Conservation (phyloP, 1,140 invertebrate genomes). For the Drosophila nigrodunni region DNA sequence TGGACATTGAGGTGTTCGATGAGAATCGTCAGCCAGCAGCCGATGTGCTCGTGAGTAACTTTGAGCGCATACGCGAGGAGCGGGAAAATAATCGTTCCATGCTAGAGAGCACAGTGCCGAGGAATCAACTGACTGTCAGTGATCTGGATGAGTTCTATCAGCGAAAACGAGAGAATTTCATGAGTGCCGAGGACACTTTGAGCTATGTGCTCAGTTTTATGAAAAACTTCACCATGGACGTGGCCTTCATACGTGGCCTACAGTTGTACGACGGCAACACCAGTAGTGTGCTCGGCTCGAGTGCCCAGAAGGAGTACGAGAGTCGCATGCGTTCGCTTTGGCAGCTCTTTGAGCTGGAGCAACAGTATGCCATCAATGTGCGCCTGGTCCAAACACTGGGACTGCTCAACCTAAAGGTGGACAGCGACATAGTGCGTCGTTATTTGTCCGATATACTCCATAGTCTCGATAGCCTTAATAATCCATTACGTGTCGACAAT, state of each 20-base stretch:
- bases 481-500: background rate
- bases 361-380: slow-evolving; percentile 64
- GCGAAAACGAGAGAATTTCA: slow-evolving; percentile 54
- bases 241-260: slow-evolving; percentile 72
- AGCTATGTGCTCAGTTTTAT: slow-evolving; percentile 67
- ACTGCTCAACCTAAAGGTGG: slow-evolving; percentile 50
- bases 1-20: slow-evolving; percentile 80
- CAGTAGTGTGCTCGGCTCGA: slow-evolving; percentile 53
- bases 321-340: slow-evolving; percentile 68
- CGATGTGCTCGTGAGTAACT: slow-evolving; percentile 67
- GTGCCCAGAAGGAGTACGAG: slow-evolving; percentile 74
- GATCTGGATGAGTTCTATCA: slow-evolving; percentile 75
- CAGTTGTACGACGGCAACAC: slow-evolving; percentile 68
- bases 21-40: slow-evolving; percentile 73
- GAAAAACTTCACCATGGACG: slow-evolving; percentile 74
- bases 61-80: slow-evolving; percentile 74
- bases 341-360: slow-evolving; percentile 72
- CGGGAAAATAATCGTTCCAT: slow-evolving; percentile 58
- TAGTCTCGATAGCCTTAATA: slow-evolving; percentile 35
- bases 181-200: slow-evolving; percentile 43
- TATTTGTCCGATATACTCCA: slow-evolving; percentile 53
- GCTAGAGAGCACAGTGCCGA: slow-evolving; percentile 25
- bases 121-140: slow-evolving; percentile 74
- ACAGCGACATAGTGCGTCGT: slow-evolving; percentile 36
- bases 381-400: slow-evolving; percentile 49